A percentile compares a stretch with the other conserved stretches of the same genome.
phyloP scores from a whole-genome alignment of 2,888 invertebrate species.

The Rhopalosiphum nymphaeae region DNA sequence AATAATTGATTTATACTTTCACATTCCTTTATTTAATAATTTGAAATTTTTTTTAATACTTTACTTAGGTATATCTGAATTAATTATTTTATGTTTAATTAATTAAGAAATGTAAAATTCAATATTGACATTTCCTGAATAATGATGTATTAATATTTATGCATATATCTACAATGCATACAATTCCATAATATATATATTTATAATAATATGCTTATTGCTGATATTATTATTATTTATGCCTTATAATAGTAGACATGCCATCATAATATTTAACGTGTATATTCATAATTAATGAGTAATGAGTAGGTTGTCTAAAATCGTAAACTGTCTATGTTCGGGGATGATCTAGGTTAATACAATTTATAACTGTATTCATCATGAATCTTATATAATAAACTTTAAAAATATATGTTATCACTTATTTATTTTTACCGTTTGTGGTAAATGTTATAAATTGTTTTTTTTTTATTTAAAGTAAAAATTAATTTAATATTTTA shows the following conservation, averaged over 20 bases:
- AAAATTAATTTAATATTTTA: not conserved
- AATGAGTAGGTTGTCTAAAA: not conserved
- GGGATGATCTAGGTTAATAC: not conserved
- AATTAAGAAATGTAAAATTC: not conserved
- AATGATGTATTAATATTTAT: not conserved
- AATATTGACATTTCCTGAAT: not conserved
- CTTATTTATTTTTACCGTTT: too few relatives aligned
- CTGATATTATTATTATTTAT: not conserved
- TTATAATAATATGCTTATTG: not conserved
- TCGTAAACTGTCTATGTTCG: not conserved
- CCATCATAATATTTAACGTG: not conserved
- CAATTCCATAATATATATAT: not conserved
- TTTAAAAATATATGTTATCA: not conserved
- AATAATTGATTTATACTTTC: conserved; percentile 52
- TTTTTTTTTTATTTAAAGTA: not conserved
- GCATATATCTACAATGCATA: not conserved
- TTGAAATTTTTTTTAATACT: not conserved
- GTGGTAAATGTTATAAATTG: too few relatives aligned
- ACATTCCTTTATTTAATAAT: conserved; percentile 31
- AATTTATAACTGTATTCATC: not conserved
- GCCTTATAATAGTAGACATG: not conserved
- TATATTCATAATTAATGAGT: not conserved
- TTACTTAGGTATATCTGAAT: not conserved
- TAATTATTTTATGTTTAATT: not conserved
- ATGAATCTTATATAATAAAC: not conserved